Conservation (phyloP, 2,888 invertebrate genomes). For the Drosophila multiciliata region DNA sequence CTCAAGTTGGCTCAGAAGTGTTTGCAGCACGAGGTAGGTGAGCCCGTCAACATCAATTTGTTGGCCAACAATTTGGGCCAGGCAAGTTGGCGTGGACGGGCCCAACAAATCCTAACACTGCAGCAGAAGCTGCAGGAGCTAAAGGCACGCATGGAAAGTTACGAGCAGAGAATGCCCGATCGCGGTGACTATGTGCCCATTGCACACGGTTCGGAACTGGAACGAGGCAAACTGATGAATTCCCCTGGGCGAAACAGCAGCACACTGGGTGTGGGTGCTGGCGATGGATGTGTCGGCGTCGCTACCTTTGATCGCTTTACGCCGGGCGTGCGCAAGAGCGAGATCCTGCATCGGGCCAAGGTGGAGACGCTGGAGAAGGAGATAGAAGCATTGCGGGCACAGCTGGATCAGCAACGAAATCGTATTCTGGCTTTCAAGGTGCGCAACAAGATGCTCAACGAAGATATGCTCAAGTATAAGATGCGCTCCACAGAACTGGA, state of each 20-base stretch:
- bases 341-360: constrained; percentile 86
- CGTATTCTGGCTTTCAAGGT: constrained; percentile 89
- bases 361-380: constrained; percentile 88
- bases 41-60: constrained; percentile 88
- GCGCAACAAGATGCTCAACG: constrained; percentile 89
- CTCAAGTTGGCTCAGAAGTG: constrained; percentile 90
- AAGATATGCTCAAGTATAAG: constrained; percentile 87
- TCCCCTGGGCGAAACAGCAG: constrained; percentile 37
- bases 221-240: constrained; percentile 16
- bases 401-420: constrained; percentile 87
- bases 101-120: constrained; percentile 90
- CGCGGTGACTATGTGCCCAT: constrained; percentile 60
- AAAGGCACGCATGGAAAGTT: constrained; percentile 86
- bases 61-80: constrained; percentile 87
- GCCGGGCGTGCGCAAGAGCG: constrained; percentile 86
- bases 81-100: constrained; percentile 91
- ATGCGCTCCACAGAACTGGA: constrained; percentile 87
- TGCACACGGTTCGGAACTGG: constrained; percentile 49
- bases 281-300: constrained; percentile 23
- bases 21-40: constrained; percentile 91
- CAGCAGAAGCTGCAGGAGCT: constrained; percentile 89
- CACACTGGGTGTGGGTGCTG: constrained; percentile 35
- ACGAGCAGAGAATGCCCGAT: constrained; percentile 56
- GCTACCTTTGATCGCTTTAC: constrained; percentile 71
- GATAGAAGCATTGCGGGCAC: constrained; percentile 86